Base-by-base conservation (phyloP, 2,888 invertebrate genomes). In the Hedya salicella region DNA sequence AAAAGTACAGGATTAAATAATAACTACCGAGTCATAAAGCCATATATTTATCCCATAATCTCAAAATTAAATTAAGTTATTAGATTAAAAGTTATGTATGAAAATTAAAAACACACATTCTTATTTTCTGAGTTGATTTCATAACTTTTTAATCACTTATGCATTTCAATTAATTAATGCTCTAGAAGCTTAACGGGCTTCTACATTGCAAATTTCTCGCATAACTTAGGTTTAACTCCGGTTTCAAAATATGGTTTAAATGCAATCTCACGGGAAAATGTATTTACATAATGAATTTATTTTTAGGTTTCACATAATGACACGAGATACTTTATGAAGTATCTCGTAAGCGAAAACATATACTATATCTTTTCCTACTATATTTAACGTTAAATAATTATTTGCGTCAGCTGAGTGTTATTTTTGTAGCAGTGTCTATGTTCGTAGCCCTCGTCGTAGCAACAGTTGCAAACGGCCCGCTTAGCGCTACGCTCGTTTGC, bases 391-490 rank as follows among this genome's bases (percentile, higher is more conserved):
- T 42, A 42, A 56, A 6, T 13, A 1, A 6, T 16, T 44, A 30
- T n/a, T 3, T 32, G 44, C 25, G 44, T n/a, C 16, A 57, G 14
- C 30, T 19, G 44, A 39, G 39, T 39, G 46, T 11, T 50, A 52
- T 59, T 64, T 64, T 52, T 39, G 52, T 59, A 59, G 46, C 46
- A 48, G 40, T 66, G 49, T 52, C 72, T 72, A 73, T 73, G 69
- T 64, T 60, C 64, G 70, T 49, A 59, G 71, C 69, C 67, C 69
- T 69, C 46, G 67, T 52, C 72, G 69, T 70, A 88, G 87, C 89
- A 90, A 90, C 91, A 91, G 91, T 91, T 91, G 88, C 88, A 86
- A 75, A 73, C 78, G 71, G 76, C 72, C 70, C 82, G 81, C 77
- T 86, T 79, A 81, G 79, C 87, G 83, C 77, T 75, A 71, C 90